Evolutionary conservation across 2,113 vertebrate genomes (phyloP), one percentile per base, ranked within the genome.

Genomic region (Gila orcuttii): DNA sequence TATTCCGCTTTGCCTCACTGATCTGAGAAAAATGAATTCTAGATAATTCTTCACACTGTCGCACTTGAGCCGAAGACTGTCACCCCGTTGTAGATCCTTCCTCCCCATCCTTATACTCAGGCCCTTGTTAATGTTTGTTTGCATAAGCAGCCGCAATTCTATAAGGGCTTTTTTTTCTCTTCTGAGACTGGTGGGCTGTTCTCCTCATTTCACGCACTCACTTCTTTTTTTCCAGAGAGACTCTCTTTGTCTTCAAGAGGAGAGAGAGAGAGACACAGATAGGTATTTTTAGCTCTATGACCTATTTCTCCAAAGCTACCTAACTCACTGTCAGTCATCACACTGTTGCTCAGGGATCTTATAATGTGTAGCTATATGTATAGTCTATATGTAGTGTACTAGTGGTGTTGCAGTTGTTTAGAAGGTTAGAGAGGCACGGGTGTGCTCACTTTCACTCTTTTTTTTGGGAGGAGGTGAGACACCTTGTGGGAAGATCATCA

Each of bases 271-370:
- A 93, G 90, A 91, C 88, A 93, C 88, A 91, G 88, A 91, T 90
- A 93, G 91, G 93, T 96, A 96, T 96, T 96, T 95, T 94, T 96
- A 96, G 93, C 93, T 93, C 90, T 91, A 91, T 95, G 95, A 95
- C 95, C 94, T 93, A 95, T 95, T 96, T 96, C 93, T 95, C 92
- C 91, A 94, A 92, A 93, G 91, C 94, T 94, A 94, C 93, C 93
- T 94, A 93, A 93, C 92, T 91, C 89, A 93, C 92, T 93, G 94
- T 92, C 94, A 95, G 90, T 95, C 93, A 94, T 90, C 86, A 88
- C 82, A 85, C 79, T 77, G 89, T 83, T 91, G 91, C 93, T 92
- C 85, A 90, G 91, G 92, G 91, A 93, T 91, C 90, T 85, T 87
- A 71, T 55, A 31, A 62, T 78, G 68, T 78, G 66, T n/a, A 19